Base-by-base conservation (phyloP, 2,888 invertebrate genomes). In the Papilio demoleus region DNA sequence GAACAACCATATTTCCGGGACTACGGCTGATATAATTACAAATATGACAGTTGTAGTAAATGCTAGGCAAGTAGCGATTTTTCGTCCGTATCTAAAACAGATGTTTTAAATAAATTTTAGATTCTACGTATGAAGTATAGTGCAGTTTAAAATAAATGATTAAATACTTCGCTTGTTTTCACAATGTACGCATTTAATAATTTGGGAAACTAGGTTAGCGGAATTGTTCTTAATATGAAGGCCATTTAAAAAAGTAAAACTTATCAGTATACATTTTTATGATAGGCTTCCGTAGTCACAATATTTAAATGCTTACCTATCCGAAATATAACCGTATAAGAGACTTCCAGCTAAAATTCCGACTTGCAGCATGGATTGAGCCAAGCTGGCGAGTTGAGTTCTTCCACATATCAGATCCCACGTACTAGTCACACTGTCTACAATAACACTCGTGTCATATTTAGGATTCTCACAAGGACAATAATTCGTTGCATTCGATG, bases 81-180 rank as follows among this genome's bases (percentile, higher is more conserved):
- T 95, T 34, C 95, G 90, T 0, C 95, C 95, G 78, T 93, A 94
- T 80, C 95, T 95, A 84, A 67, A 88, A 86, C n/a, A n/a, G 22
- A n/a, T 59, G 17, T 34, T 34, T 45, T 19, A 9, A 40, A 40
- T 19, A 17, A 0, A 0, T 12, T 42, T 3, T 42, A 36, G 0
- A 45, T 45, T 22, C 19, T 45, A 45, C 42, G 17, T 42, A 45
- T n/a, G n/a, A n/a, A n/a, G n/a, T n/a, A n/a, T n/a, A n/a, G n/a
- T n/a, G n/a, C n/a, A n/a, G n/a, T n/a, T n/a, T n/a, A n/a, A n/a
- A n/a, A n/a, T n/a, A n/a, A n/a, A n/a, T n/a, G n/a, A n/a, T n/a
- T n/a, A n/a, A n/a, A n/a, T n/a, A n/a, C n/a, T n/a, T n/a, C n/a
- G n/a, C n/a, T n/a, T n/a, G n/a, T n/a, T n/a, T n/a, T n/a, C n/a